Evolutionary conservation across 2,113 vertebrate species (phyloP), one percentile per base, ranked within the genome.

Genomic region (Apaloderma vittatum): DNA sequence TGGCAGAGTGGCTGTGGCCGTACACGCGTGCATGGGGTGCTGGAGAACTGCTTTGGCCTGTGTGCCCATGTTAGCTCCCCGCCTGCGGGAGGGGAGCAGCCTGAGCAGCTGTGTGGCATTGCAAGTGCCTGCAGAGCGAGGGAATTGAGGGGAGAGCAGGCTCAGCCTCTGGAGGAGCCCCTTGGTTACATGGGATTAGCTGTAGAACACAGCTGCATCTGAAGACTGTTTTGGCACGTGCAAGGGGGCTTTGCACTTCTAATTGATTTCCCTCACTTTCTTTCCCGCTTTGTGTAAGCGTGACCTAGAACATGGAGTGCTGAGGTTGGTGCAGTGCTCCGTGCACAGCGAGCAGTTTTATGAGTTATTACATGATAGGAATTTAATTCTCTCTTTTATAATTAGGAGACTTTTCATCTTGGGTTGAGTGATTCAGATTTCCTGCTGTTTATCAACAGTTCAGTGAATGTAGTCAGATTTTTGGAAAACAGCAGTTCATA

Each of bases 21-120:
- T 8, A 3, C 36, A 10, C 2, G 2, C 24, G 32, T 62, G 1
- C 0, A 0, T 30, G 0, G 1, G 21, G 12, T 24, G 51, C 61
- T 51, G 46, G 26, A 76, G 46, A 76, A 16, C 19, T 0, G 1
- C 5, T 49, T 3, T 0, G 0, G 1, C 1, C 12, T 57, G 24
- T 1, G 0, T 16, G 48, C 29, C 1, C 0, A 2, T 15, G 24
- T 32, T 27, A 55, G 37, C 77, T 73, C 20, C 26, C 3, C 2
- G 26, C 23, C 52, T 74, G 61, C 40, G 12, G 11, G 40, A 40
- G 13, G 15, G 37, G 19, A 63, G 51, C 2, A 5, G 24, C 36
- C 52, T 2, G 3, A 79, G 62, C 49, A 72, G 59, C 49, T 61
- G 54, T 12, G 8, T 65, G 80, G 58, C 49, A 19, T 52, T 15